These are phyloP conservation scores for Notoglanidium macrostoma DNA, from an alignment of 2,797 vertebrate genomes.

Conservation along the genomic window DNA sequence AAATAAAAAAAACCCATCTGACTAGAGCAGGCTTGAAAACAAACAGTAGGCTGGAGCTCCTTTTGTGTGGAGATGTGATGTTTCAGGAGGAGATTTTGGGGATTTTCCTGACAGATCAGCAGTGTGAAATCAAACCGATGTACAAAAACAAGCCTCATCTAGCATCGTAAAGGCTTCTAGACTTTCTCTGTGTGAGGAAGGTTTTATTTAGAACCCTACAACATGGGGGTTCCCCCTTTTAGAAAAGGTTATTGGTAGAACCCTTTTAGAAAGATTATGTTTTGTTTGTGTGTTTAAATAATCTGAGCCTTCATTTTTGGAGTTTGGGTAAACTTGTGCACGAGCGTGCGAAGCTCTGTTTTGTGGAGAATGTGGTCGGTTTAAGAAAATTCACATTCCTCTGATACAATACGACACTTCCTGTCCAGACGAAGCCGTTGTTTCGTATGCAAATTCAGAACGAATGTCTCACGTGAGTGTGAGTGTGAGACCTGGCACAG, in stretches of 20 bases:
- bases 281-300: background rate
- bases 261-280: background rate
- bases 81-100: background rate
- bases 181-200: background rate
- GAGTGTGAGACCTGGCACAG: constrained; percentile 55
- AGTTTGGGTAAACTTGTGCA: background rate
- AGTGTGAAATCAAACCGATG: background rate
- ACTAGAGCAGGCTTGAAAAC: constrained; percentile 43
- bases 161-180: background rate
- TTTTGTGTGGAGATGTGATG: constrained; percentile 45
- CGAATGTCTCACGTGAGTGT: constrained; percentile 56
- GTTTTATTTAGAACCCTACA: background rate
- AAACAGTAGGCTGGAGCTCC: constrained; percentile 58
- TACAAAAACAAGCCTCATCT: background rate
- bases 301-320: background rate
- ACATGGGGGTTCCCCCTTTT: background rate
- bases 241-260: background rate
- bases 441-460: constrained; percentile 59
- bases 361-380: background rate
- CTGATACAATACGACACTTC: constrained; percentile 48
- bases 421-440: constrained; percentile 41
- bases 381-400: constrained; percentile 35
- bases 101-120: background rate
- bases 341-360: background rate
- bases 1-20: background rate